Conservation (phyloP, 1,140 invertebrate species). For the Apis laboriosa region DNA sequence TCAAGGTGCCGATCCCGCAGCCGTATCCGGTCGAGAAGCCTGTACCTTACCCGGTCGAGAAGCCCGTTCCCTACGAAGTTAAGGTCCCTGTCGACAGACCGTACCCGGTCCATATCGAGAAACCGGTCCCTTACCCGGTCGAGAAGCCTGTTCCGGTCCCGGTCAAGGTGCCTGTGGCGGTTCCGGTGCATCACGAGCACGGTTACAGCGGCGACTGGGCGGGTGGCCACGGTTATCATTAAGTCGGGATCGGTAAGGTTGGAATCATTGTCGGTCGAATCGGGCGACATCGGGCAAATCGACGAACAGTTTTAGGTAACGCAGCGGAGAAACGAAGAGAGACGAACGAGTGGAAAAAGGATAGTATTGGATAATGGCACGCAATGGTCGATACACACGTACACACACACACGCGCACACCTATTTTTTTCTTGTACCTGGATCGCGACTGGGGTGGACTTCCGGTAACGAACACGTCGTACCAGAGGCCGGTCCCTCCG, state of each 20-base stretch:
- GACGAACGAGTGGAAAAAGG: conserved; percentile 25
- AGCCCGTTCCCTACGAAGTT: conserved; percentile 75
- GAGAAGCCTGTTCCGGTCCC: conserved; percentile 86
- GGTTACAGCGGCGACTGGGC: conserved; percentile 50
- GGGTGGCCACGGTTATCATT: conserved; percentile 41
- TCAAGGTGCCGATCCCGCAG: conserved; percentile 78
- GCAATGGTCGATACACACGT: not conserved
- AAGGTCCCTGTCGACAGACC: conserved; percentile 82
- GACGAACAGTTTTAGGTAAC: conserved; percentile 38
- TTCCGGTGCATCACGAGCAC: conserved; percentile 80
- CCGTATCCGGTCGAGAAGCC: conserved; percentile 79
- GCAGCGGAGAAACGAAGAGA: not conserved
- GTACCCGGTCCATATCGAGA: conserved; percentile 81
- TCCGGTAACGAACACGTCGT: conserved; percentile 33
- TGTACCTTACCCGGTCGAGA: conserved; percentile 85
- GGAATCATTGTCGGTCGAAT: not conserved
- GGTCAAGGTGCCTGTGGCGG: conserved; percentile 83
- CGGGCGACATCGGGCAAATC: not conserved
- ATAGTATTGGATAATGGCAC: not conserved
- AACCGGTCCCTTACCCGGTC: conserved; percentile 83
- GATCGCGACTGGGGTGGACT: conserved; percentile 35
- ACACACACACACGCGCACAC: not conserved
- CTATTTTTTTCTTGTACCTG: conserved; percentile 42
- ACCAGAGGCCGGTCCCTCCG: conserved; percentile 25
- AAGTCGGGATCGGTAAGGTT: conserved; percentile 3